Conservation (phyloP, 2,797 vertebrate genomes). For the Sebastolobus altivelis region DNA sequence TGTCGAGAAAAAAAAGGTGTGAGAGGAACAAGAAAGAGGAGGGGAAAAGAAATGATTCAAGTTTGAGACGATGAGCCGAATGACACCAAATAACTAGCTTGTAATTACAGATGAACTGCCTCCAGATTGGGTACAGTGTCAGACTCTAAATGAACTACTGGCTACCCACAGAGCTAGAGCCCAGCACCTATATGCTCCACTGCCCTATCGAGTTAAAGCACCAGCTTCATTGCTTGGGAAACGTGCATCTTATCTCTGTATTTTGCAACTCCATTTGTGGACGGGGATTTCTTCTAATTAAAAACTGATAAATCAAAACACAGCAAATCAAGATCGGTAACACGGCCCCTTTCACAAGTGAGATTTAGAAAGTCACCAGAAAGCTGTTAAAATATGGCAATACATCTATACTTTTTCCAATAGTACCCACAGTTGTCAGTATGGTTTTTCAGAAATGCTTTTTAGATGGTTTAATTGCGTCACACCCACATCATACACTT, state of each 20-base stretch:
- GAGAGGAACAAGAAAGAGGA: slow-evolving; percentile 26
- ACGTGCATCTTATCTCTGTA: not conserved
- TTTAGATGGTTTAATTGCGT: not conserved
- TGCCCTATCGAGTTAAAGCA: not conserved
- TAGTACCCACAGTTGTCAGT: not conserved
- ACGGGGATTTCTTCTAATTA: not conserved
- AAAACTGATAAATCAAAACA: not conserved
- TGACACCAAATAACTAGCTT: slow-evolving; percentile 26
- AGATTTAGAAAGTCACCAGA: not conserved
- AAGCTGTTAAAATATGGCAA: not conserved
- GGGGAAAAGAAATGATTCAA: slow-evolving; percentile 19
- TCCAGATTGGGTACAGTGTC: slow-evolving; percentile 3
- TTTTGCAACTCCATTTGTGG: not conserved
- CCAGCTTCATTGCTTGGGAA: not conserved
- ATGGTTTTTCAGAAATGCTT: not conserved
- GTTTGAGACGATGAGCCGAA: slow-evolving; percentile 20
- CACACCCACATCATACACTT: slow-evolving; percentile 2
- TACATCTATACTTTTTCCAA: not conserved
- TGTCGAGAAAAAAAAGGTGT: slow-evolving; percentile 3
- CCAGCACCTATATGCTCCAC: slow-evolving; percentile 6
- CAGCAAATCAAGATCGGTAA: not conserved
- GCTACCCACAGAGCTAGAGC: not conserved
- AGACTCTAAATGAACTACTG: slow-evolving; percentile 14
- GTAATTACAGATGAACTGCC: slow-evolving; percentile 20
- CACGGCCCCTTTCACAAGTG: not conserved